phyloP scores from a whole-genome alignment of 2,113 vertebrate genomes.

The Hylia prasina region DNA sequence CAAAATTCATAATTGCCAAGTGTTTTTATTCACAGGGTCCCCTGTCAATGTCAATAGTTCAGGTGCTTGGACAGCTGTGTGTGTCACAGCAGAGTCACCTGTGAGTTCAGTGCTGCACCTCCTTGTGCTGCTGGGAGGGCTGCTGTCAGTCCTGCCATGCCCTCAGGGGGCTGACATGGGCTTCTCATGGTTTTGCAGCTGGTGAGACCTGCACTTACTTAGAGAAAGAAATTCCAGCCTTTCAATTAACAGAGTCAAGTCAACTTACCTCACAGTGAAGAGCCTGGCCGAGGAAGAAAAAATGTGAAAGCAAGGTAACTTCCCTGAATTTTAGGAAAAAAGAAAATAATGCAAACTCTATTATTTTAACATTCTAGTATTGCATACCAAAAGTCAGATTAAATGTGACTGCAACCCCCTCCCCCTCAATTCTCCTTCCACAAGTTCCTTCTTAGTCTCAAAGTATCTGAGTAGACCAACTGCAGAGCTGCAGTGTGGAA shows the following conservation, averaged over 20 bases:
- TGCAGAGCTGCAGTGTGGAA: rapidly evolving
- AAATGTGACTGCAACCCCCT: not conserved
- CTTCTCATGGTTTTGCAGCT: rapidly evolving
- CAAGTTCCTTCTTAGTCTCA: not conserved
- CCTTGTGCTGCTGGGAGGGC: not conserved
- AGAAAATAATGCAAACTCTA: rapidly evolving
- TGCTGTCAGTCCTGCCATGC: not conserved
- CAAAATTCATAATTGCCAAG: not conserved
- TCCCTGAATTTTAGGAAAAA: not conserved
- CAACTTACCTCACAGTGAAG: not conserved
- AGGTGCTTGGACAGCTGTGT: not conserved
- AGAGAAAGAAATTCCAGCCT: not conserved
- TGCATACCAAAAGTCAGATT: not conserved
- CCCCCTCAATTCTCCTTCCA: not conserved
- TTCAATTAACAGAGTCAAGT: not conserved
- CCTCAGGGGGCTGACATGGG: rapidly evolving
- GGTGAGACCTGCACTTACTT: not conserved
- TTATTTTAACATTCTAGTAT: not conserved
- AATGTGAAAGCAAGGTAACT: not conserved
- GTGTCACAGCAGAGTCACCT: not conserved
- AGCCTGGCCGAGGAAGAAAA: not conserved
- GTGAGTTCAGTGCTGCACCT: not conserved
- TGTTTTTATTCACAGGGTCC: not conserved
- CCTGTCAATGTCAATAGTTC: not conserved
- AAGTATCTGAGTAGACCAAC: not conserved